These are phyloP conservation scores for Onychorhynchus coronatus DNA, from an alignment of 2,113 vertebrate species.

Conservation along the genomic window DNA sequence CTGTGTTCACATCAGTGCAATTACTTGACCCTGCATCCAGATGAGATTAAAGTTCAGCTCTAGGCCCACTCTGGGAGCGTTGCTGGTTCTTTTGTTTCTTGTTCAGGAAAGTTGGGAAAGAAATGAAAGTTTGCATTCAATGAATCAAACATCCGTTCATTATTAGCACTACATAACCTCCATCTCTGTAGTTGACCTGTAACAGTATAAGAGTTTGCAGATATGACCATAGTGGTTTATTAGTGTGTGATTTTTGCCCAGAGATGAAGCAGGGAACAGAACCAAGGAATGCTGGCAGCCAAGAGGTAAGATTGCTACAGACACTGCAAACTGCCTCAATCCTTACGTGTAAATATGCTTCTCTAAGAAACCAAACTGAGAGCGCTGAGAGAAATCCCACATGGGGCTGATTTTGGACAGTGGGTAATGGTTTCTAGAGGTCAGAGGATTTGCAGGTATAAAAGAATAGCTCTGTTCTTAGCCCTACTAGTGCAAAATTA, in stretches of 20 bases:
- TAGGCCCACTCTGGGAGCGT: rapidly evolving
- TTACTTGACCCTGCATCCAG: neutral
- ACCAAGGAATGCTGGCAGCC: neutral
- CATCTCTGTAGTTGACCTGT: neutral
- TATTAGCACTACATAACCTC: neutral
- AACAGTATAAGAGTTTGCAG: neutral
- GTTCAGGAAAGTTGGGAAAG: neutral
- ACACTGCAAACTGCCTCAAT: neutral
- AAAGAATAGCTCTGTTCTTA: neutral
- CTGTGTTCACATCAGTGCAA: neutral
- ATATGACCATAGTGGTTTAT: neutral
- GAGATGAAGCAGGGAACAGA: neutral
- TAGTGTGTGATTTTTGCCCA: neutral
- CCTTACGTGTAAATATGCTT: neutral
- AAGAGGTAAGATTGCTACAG: neutral
- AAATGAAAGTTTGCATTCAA: neutral
- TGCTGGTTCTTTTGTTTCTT: neutral
- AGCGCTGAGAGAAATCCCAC: neutral
- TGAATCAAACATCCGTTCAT: neutral
- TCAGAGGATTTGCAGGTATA: neutral
- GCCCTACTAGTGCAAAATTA: neutral
- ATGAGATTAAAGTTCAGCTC: neutral
- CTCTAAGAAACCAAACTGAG: neutral
- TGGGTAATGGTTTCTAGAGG: neutral
- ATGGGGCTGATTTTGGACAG: neutral